A percentile compares a stretch with the other conserved stretches of the same genome.
Evolutionary conservation across 2,113 vertebrate species (phyloP).

Genomic region (Calidris pugnax): DNA sequence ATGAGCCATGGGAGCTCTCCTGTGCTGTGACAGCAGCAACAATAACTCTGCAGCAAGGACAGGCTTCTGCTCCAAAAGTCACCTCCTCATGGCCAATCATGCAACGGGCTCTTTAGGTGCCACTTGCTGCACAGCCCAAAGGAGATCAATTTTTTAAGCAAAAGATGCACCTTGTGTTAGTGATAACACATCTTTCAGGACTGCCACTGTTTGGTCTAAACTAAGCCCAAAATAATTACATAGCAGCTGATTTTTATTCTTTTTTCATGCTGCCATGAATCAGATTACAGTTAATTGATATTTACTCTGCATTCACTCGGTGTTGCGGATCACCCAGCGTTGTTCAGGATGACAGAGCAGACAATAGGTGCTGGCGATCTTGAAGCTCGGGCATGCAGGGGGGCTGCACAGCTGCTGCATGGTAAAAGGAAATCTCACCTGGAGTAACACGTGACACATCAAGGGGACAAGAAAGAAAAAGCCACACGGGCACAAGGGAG

Average conservation of each 20-base stretch:
- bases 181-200: background rate
- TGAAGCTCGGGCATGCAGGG: background rate
- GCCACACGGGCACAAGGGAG: background rate
- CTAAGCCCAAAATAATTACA: constrained; percentile 26
- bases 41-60: background rate
- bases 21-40: background rate
- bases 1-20: background rate
- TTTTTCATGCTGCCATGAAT: background rate
- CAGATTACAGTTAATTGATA: constrained; percentile 16
- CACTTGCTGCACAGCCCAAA: background rate
- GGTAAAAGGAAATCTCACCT: background rate
- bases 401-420: background rate
- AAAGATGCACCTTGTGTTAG: background rate
- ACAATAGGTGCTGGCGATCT: background rate
- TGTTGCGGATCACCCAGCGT: background rate
- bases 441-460: background rate
- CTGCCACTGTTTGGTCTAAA: background rate
- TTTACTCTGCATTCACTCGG: background rate
- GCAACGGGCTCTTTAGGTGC: background rate
- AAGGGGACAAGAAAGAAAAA: background rate
- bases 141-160: background rate
- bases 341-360: background rate
- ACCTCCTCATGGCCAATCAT: background rate
- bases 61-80: background rate
- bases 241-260: background rate